Evolutionary conservation across 2,888 invertebrate genomes (phyloP).

Genomic region (Peribatodes rhomboidaria): DNA sequence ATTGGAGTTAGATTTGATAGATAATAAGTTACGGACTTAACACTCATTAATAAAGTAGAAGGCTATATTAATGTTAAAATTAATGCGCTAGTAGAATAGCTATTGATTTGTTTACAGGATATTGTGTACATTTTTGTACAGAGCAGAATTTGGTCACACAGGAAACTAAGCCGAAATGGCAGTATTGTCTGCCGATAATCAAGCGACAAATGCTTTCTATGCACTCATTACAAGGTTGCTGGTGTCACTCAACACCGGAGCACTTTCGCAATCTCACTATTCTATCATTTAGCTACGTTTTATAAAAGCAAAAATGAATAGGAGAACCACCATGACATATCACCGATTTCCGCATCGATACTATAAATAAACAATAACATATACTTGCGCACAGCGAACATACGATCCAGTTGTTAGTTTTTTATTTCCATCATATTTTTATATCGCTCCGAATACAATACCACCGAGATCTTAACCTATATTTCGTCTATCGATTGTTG

Average conservation of each 20-base stretch:
- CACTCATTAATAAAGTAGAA: conserved; percentile 10
- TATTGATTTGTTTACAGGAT: conserved; percentile 23
- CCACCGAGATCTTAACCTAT: conserved; percentile 83
- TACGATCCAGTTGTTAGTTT: conserved; percentile 65
- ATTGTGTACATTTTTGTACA: conserved; percentile 20
- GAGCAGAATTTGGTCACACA: conserved; percentile 51
- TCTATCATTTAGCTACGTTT: conserved; percentile 73
- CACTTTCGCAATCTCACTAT: conserved; percentile 79
- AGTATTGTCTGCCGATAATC: conserved; percentile 72
- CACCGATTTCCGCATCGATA: conserved; percentile 77
- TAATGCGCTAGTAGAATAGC: neutral
- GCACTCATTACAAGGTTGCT: conserved; percentile 77
- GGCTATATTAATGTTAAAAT: neutral
- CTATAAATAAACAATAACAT: conserved; percentile 82
- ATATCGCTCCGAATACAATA: conserved; percentile 76
- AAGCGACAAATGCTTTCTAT: conserved; percentile 79
- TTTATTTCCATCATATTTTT: conserved; percentile 71
- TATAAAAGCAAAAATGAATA: conserved; percentile 73
- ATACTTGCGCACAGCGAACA: conserved; percentile 69
- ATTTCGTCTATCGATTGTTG: conserved; percentile 85
- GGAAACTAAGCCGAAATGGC: conserved; percentile 70
- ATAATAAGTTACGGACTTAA: conserved; percentile 28
- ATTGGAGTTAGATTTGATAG: conserved; percentile 17
- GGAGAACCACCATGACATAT: conserved; percentile 78
- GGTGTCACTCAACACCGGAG: conserved; percentile 76